Percentiles rank a stretch among this genome's conserved stretches.
phyloP scores from a whole-genome alignment of 2,113 vertebrate species.

The Lathamus discolor region DNA sequence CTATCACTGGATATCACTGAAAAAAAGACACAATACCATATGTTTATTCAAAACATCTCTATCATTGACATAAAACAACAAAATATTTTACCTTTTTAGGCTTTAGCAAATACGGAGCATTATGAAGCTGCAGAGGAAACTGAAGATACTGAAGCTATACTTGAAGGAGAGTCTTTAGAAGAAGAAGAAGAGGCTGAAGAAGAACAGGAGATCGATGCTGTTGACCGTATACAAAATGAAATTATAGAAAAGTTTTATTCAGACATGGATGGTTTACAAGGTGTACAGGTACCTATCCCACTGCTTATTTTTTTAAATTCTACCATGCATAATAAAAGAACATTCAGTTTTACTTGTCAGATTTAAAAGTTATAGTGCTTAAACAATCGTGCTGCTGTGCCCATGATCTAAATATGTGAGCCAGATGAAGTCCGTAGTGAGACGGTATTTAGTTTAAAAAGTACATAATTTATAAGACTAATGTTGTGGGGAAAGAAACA shows the following conservation, averaged over 20 bases:
- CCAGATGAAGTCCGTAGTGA: background rate
- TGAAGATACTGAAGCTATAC: slow-evolving; percentile 78
- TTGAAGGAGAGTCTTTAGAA: slow-evolving; percentile 85
- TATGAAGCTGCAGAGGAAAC: slow-evolving; percentile 61
- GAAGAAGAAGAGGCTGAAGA: slow-evolving; percentile 74
- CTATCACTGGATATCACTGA: too few species aligned
- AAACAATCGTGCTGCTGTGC: background rate
- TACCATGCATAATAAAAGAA: background rate
- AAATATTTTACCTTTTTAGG: slow-evolving; percentile 43
- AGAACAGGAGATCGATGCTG: slow-evolving; percentile 77
- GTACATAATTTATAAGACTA: background rate
- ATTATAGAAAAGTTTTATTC: slow-evolving; percentile 80
- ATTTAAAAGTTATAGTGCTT: background rate
- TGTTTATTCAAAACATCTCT: background rate
- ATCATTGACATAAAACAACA: background rate
- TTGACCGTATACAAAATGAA: slow-evolving; percentile 80
- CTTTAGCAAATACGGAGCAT: background rate
- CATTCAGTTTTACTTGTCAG: background rate
- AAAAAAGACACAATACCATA: background rate
- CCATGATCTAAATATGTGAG: background rate
- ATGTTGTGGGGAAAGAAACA: background rate
- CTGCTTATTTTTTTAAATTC: background rate
- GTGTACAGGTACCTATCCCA: slow-evolving; percentile 73
- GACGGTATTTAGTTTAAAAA: background rate
- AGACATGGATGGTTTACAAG: slow-evolving; percentile 72